Evolutionary conservation across 1,140 invertebrate species (phyloP).

Genomic region (Oncopeltus fasciatus): DNA sequence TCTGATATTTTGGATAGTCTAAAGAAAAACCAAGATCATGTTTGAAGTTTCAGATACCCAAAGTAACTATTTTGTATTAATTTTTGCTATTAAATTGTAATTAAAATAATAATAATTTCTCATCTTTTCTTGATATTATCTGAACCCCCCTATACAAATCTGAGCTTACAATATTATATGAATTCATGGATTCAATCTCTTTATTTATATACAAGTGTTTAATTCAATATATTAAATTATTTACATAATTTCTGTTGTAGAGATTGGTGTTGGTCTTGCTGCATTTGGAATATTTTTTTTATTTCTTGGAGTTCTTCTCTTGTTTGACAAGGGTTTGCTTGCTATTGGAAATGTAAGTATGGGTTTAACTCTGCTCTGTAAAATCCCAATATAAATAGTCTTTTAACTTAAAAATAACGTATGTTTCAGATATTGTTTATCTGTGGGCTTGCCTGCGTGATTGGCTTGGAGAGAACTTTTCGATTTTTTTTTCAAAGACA

Average conservation of each 20-base stretch:
- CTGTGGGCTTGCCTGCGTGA: constrained; percentile 85
- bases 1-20: too few species aligned
- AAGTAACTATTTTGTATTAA: background rate
- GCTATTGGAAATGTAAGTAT: constrained; percentile 93
- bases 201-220: background rate
- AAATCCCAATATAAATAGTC: too few species aligned
- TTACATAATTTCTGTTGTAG: constrained; percentile 37
- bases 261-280: constrained; percentile 93
- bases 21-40: background rate
- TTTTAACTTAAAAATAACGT: constrained; percentile 15
- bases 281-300: constrained; percentile 93
- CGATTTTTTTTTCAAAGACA: constrained; percentile 97
- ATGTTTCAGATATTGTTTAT: constrained; percentile 90
- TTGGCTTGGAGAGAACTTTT: constrained; percentile 87
- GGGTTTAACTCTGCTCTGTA: constrained; percentile 3
- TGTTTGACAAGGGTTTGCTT: constrained; percentile 95
- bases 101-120: too few species aligned
- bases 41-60: constrained; percentile 2
- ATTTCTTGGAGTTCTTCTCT: constrained; percentile 81
- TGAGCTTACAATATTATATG: too few species aligned
- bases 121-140: too few species aligned
- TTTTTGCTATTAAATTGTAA: too few species aligned
- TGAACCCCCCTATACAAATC: too few species aligned
- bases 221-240: background rate
- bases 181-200: too few species aligned